Evolutionary conservation across 1,140 invertebrate species (phyloP).

Genomic region (Whitmania pigra): DNA sequence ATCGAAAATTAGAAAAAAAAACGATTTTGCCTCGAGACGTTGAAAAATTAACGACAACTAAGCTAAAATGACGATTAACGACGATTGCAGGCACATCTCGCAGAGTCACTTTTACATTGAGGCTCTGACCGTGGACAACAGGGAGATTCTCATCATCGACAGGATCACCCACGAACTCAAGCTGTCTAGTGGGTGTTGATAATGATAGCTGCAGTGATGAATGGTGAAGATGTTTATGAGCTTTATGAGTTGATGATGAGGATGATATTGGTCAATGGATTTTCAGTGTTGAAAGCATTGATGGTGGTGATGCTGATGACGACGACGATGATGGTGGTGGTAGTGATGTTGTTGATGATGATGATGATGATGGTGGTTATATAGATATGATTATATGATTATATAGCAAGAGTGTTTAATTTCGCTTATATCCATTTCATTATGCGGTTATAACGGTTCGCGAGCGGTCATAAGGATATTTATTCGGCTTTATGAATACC

Average conservation of each 20-base stretch:
- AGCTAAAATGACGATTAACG: background rate
- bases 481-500: no score
- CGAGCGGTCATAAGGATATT: no score
- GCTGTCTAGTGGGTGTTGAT: slow-evolving; percentile 48
- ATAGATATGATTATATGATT: no score
- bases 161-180: slow-evolving; percentile 54
- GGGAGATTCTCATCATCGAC: slow-evolving; percentile 58
- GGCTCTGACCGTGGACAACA: slow-evolving; percentile 45
- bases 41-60: no score
- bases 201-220: no score
- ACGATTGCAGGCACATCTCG: slow-evolving; percentile 50
- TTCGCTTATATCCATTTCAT: no score
- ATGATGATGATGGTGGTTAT: background rate
- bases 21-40: no score
- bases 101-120: slow-evolving; percentile 61
- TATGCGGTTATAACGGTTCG: no score
- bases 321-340: background rate
- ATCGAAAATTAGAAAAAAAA: no score
- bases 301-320: background rate
- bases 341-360: background rate
- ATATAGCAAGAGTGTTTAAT: background rate
- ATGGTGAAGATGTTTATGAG: background rate
- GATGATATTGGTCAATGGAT: background rate
- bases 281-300: background rate
- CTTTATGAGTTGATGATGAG: background rate